phyloP scores from a whole-genome alignment of 2,113 vertebrate species.

The Amphiprion percula region DNA sequence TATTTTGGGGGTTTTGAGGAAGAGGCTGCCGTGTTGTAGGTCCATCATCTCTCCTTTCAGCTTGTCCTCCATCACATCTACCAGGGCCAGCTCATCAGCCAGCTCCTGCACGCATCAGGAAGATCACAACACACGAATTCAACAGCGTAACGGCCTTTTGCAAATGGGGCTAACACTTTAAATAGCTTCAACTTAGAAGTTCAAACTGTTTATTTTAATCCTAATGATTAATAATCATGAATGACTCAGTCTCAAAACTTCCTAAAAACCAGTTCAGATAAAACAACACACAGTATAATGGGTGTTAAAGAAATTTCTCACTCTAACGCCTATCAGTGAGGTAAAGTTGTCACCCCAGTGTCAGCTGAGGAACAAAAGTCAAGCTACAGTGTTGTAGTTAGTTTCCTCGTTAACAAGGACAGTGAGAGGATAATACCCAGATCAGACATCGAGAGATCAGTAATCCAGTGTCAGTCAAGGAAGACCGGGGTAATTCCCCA shows the following conservation, averaged over 20 bases:
- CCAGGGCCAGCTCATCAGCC: slow-evolving; percentile 94
- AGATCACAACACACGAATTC: background rate
- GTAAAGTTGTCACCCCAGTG: no score
- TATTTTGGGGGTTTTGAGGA: slow-evolving; percentile 94
- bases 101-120: slow-evolving; percentile 83
- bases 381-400: no score
- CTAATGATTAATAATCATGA: no score
- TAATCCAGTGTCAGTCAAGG: slow-evolving; percentile 54
- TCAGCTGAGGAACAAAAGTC: no score
- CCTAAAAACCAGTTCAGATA: no score
- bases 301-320: background rate
- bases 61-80: slow-evolving; percentile 97
- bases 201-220: background rate
- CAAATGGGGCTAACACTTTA: background rate
- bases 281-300: background rate
- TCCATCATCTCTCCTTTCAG: slow-evolving; percentile 99
- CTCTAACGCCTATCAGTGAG: background rate
- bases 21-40: slow-evolving; percentile 94
- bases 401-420: slow-evolving; percentile 2
- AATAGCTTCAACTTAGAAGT: background rate
- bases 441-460: slow-evolving; percentile 55
- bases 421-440: slow-evolving; percentile 40
- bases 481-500: slow-evolving; percentile 46
- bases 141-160: background rate
- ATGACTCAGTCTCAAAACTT: no score